Conservation (phyloP, 1,140 invertebrate genomes). For the Drosophila quadrilineata region DNA sequence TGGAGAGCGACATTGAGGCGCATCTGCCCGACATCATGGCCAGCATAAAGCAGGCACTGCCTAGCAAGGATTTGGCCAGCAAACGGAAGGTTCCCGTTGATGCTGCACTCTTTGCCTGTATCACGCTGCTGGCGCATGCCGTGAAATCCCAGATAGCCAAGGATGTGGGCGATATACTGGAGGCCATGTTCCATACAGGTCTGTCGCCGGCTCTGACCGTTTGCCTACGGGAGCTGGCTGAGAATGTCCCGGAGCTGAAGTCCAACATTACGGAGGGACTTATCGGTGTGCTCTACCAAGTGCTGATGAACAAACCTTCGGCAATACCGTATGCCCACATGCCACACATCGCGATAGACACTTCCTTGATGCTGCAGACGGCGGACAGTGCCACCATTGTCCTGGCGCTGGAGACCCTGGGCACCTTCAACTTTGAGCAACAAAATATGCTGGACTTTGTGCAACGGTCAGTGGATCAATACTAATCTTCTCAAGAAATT, state of each 20-base stretch:
- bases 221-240: slow-evolving; percentile 93
- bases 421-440: slow-evolving; percentile 98
- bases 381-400: slow-evolving; percentile 92
- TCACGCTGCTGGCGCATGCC: slow-evolving; percentile 95
- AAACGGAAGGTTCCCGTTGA: slow-evolving; percentile 90
- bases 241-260: slow-evolving; percentile 93
- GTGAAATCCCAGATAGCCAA: slow-evolving; percentile 88
- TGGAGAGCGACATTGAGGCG: slow-evolving; percentile 90
- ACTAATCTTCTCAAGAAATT: not conserved
- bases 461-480: slow-evolving; percentile 82
- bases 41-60: slow-evolving; percentile 90
- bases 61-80: slow-evolving; percentile 88
- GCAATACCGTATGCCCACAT: slow-evolving; percentile 83
- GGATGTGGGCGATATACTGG: slow-evolving; percentile 93
- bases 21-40: slow-evolving; percentile 94
- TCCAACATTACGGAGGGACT: slow-evolving; percentile 95
- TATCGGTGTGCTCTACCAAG: slow-evolving; percentile 91
- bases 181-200: slow-evolving; percentile 95
- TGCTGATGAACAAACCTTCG: slow-evolving; percentile 93
- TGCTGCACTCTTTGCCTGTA: slow-evolving; percentile 95
- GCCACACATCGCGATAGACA: slow-evolving; percentile 49
- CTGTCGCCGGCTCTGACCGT: slow-evolving; percentile 94
- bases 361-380: slow-evolving; percentile 68
- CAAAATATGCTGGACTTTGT: slow-evolving; percentile 96
- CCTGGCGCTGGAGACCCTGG: slow-evolving; percentile 95